Evolutionary conservation across 2,113 vertebrate genomes (phyloP).

Genomic region (Mormoops blainvillei): DNA sequence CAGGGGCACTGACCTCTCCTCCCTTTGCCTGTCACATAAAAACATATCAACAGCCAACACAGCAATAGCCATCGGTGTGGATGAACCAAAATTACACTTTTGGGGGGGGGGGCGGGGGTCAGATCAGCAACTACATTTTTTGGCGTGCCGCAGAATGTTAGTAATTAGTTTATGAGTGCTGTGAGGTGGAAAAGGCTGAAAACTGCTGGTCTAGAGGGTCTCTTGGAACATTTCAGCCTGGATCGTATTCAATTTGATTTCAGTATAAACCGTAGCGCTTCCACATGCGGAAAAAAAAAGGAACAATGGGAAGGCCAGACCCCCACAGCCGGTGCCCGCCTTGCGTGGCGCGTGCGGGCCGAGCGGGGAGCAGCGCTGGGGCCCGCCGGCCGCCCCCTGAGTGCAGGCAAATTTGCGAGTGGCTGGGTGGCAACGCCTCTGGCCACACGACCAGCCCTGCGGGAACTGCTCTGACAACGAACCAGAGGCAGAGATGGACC

Average conservation of each 20-base stretch:
- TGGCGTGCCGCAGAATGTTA: too few species aligned
- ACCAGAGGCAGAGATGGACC: background rate
- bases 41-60: too few species aligned
- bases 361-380: too few species aligned
- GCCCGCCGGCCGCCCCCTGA: too few species aligned
- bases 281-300: background rate
- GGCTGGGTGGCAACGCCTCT: background rate
- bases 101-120: too few species aligned
- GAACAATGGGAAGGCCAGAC: background rate
- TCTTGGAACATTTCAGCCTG: background rate
- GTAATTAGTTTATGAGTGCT: too few species aligned
- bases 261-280: background rate
- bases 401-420: too few species aligned
- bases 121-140: too few species aligned
- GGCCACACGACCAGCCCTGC: background rate
- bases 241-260: accelerated
- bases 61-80: too few species aligned
- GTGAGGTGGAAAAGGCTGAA: background rate
- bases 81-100: too few species aligned
- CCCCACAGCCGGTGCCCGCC: background rate
- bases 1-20: too few species aligned
- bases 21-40: too few species aligned
- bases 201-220: background rate
- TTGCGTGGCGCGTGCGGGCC: background rate
- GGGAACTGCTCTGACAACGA: background rate